Base-by-base conservation (phyloP, 64 coral and sea anemone genomes). In the Porites australiensis region DNA sequence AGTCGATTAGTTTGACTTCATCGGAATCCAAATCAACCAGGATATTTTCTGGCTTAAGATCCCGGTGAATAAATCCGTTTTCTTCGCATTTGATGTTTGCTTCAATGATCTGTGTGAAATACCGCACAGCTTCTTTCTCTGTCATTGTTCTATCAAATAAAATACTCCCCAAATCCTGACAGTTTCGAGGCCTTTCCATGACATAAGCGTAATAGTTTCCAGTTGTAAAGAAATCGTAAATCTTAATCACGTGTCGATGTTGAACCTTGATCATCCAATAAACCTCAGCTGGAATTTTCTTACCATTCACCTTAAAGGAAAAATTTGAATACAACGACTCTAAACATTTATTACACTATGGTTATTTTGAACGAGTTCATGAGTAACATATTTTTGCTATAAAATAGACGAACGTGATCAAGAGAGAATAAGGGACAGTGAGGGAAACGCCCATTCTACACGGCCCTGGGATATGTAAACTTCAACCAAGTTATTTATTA, bases 61-160 rank as follows among this genome's bases (percentile, higher is more conserved):
- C 73, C 6, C 75, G 75, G 51, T 78, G 75, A 16, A 82, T 22
- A 44, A 82, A 55, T 10, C 79, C 79, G 46, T 58, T 82, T 13
- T 82, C 79, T 43, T 82, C 79, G 79, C 58, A 64, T 55, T 10
- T 62, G 79, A 82, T 82, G 54, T 82, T 82, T 11, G 79, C 79
- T n/a, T 43, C 27, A 16, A 78, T 7, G 75, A 78, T 76, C 73
- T 76, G 73, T 44, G 73, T 18, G 50, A 76, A 76, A 15, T 76
- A 76, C 13, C 16, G 10, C 4, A 44, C 46, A 0, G 16, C 73
- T 76, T 76, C 73, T 50, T 8, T 21, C 2, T 76, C 73, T 76
- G 73, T 76, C 14, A 76, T 37, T 37, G 27, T 37, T 37, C 27
- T 37, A 37, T 37, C 27, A 1, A 37, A 37, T 37, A 37, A 16